These are phyloP conservation scores for Oegoconia quadripuncta DNA, from an alignment of 2,888 invertebrate genomes.

Conservation along the genomic window DNA sequence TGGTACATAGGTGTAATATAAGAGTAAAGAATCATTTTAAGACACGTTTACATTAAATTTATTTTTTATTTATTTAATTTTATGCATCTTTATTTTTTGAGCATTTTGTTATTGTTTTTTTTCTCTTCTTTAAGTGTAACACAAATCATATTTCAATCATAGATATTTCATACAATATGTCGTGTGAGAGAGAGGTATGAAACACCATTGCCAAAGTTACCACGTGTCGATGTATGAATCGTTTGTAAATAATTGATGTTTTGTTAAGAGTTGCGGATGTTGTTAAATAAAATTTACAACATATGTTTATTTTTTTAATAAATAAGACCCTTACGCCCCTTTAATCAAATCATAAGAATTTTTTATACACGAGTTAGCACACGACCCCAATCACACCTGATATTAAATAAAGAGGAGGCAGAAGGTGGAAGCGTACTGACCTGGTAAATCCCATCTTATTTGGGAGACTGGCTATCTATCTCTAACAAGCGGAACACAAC, in stretches of 20 bases:
- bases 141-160: too few species aligned
- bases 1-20: constrained; percentile 8
- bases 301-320: background rate
- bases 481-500: too few species aligned
- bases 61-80: constrained; percentile 1
- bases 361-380: too few species aligned
- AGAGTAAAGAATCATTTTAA: constrained; percentile 1
- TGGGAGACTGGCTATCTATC: too few species aligned
- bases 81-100: constrained; percentile 1
- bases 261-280: constrained; percentile 9
- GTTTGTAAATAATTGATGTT: constrained; percentile 16
- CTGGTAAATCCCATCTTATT: too few species aligned
- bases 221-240: constrained; percentile 9
- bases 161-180: too few species aligned
- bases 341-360: too few species aligned
- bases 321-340: too few species aligned
- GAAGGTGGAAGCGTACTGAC: too few species aligned
- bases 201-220: constrained; percentile 19
- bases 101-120: constrained; percentile 2
- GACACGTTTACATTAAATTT: background rate
- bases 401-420: too few species aligned
- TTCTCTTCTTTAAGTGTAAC: too few species aligned
- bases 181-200: background rate
- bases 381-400: too few species aligned
- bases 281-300: constrained; percentile 15